A percentile compares a stretch with the other conserved stretches of the same genome.
Conservation (phyloP, 37 sponge, comb jelly and placozoan species). For the Chondrosia reniformis region DNA sequence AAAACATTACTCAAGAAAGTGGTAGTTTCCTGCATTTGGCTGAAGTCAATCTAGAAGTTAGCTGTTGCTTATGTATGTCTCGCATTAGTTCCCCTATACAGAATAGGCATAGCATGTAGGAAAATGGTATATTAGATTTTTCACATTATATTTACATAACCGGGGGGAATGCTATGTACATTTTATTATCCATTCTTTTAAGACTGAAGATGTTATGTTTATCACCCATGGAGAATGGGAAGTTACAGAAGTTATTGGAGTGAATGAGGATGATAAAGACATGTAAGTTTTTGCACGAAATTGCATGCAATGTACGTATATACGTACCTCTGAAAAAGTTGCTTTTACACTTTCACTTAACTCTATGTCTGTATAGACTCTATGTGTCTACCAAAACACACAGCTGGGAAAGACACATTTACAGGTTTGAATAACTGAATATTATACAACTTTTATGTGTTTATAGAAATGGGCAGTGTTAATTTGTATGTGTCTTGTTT, state of each 20-base stretch:
- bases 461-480: not conserved
- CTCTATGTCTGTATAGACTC: constrained; percentile 20
- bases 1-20: too few species aligned
- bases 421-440: constrained; percentile 26
- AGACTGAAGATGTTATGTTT: too few species aligned
- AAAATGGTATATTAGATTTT: too few species aligned
- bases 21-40: not conserved
- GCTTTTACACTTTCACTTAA: not conserved
- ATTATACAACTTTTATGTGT: not conserved
- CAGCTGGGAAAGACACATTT: constrained; percentile 35
- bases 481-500: not conserved
- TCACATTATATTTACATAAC: too few species aligned
- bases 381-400: constrained; percentile 36
- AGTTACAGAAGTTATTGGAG: constrained; percentile 36
- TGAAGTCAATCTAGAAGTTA: not conserved
- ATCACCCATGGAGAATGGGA: constrained; percentile 43
- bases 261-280: not conserved
- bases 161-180: too few species aligned
- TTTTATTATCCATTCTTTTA: too few species aligned
- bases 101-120: not conserved
- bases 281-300: constrained; percentile 9
- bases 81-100: not conserved
- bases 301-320: too few species aligned
- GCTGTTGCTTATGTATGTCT: not conserved
- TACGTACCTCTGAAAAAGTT: too few species aligned